A percentile compares a stretch with the other conserved stretches of the same genome.
Conservation (phyloP, 2,113 vertebrate genomes). For the Salvelinus alpinus region DNA sequence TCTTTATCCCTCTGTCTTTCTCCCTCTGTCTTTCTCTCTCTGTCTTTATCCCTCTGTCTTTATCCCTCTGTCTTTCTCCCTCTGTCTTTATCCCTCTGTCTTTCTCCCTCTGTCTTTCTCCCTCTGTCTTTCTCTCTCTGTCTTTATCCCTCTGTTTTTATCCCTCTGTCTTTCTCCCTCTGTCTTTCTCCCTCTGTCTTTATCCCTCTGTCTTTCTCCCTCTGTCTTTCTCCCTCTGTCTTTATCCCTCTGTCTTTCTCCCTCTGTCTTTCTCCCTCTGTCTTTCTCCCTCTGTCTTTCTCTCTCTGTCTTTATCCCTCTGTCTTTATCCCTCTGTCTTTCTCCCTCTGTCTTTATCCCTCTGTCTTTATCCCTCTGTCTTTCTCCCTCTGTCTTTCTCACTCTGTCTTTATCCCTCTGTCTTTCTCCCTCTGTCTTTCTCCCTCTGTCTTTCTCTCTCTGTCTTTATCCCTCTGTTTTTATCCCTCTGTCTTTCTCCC, state of each 20-base stretch:
- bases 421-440: slow-evolving; percentile 4
- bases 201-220: slow-evolving; percentile 23
- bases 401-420: too few species aligned
- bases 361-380: not conserved
- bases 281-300: not conserved
- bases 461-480: slow-evolving; percentile 5
- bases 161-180: not conserved
- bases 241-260: not conserved
- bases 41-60: slow-evolving; percentile 35
- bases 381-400: too few species aligned
- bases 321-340: slow-evolving; percentile 3
- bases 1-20: not conserved
- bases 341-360: not conserved
- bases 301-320: not conserved
- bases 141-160: not conserved
- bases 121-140: not conserved
- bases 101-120: not conserved
- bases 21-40: not conserved
- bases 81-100: not conserved
- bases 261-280: slow-evolving; percentile 1
- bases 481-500: not conserved
- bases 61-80: slow-evolving; percentile 2
- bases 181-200: not conserved
- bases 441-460: not conserved
- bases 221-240: slow-evolving; percentile 23